These are phyloP conservation scores for Drosophila gunungcola DNA, from an alignment of 1,140 invertebrate species.

Conservation along the genomic window DNA sequence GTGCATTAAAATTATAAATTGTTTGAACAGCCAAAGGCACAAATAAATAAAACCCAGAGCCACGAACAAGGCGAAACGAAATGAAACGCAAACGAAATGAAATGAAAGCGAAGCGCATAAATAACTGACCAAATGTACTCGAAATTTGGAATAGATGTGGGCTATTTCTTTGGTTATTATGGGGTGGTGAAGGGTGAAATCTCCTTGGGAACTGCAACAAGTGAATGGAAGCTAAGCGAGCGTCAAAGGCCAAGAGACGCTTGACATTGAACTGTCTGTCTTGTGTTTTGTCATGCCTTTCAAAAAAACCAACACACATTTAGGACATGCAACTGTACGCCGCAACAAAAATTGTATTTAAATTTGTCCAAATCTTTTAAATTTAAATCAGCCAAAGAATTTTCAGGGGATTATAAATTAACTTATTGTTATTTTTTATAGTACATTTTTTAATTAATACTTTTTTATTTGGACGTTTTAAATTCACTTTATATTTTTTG, in stretches of 20 bases:
- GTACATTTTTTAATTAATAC: too few species aligned
- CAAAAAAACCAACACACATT: constrained; percentile 15
- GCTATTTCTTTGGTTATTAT: constrained; percentile 8
- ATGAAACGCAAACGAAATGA: constrained; percentile 23
- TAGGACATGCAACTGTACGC: not conserved
- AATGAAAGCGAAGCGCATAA: constrained; percentile 62
- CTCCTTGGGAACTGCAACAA: constrained; percentile 66
- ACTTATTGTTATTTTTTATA: too few species aligned
- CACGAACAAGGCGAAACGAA: constrained; percentile 14
- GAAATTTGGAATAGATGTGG: constrained; percentile 49
- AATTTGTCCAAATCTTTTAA: not conserved
- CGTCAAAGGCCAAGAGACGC: constrained; percentile 56
- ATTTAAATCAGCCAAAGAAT: not conserved
- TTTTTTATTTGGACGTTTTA: too few species aligned
- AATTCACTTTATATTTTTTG: too few species aligned
- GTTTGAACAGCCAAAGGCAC: constrained; percentile 68
- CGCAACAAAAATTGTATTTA: not conserved
- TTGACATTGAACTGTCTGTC: constrained; percentile 69
- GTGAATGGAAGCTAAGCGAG: constrained; percentile 76
- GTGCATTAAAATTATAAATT: constrained; percentile 80
- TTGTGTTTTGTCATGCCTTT: constrained; percentile 63
- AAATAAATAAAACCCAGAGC: constrained; percentile 57
- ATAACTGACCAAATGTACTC: constrained; percentile 67
- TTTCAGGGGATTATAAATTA: too few species aligned
- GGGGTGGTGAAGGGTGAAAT: not conserved